Base-by-base conservation (phyloP, 2,113 vertebrate genomes). In the Tachuris rubrigastra region DNA sequence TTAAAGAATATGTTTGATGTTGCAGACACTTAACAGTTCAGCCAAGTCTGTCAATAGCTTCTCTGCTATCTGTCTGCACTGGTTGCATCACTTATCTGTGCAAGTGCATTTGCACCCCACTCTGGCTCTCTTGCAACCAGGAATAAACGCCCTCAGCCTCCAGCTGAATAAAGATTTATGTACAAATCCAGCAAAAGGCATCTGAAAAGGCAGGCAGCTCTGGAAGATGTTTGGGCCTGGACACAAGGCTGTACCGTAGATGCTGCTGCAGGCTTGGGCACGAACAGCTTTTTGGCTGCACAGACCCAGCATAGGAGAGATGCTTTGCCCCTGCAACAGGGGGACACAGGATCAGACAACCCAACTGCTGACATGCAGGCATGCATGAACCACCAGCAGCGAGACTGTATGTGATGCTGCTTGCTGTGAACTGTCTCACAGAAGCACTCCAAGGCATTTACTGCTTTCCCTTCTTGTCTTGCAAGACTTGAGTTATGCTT, bases 251-350 rank as follows among this genome's bases (percentile, higher is more conserved):
- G 10, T 53, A 42, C 15, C 81, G 8, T 5, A 50, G 58, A 35
- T 69, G 21, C 25, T 55, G 13, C 49, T 49, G 31, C 49, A 74
- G 49, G 14, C 20, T 71, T 37, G 18, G 23, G 35, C 55, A 74
- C 1, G 0, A 62, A 44, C 18, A 66, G 30, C 16, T 52, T 47
- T 75, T 50, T 69, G n/a, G 21, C 63, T 62, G 28, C 0, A 0
- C 7, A 5, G 17, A 31, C 2, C 5, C 21, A 42, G 33, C 4
- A 1, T 2, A 15, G 3, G 18, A 76, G n/a, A 67, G 12, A 39
- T 76, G 41, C 14, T 79, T 27, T 76, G 59, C 33, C 31, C 12
- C 9, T 62, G 44, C 37, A 49, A n/a, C 23, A 56, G 44, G 42
- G 6, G 16, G 14, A 23, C 20, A 4, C 2, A 39, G 76, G 12